A percentile compares a stretch with the other conserved stretches of the same genome.
Evolutionary conservation across 2,797 vertebrate species (phyloP).

Genomic region (Peromyscus melanophrys): DNA sequence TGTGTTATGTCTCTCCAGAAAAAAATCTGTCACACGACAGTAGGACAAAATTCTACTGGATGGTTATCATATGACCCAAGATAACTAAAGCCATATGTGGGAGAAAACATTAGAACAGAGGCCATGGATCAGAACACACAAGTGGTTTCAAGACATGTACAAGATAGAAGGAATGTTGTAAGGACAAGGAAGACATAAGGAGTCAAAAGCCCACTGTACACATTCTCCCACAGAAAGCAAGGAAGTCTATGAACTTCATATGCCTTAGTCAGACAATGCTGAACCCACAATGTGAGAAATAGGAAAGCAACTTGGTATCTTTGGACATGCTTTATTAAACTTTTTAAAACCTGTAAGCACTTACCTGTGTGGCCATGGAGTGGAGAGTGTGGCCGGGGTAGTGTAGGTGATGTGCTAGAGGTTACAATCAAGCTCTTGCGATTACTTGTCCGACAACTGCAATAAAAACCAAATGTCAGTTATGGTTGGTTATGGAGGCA

Average conservation of each 20-base stretch:
- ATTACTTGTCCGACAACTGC: constrained; percentile 98
- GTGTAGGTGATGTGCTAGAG: constrained; percentile 97
- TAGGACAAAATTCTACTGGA: constrained; percentile 44
- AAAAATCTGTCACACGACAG: neutral
- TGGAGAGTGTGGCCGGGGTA: constrained; percentile 97
- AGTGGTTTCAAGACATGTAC: neutral
- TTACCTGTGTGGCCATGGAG: constrained; percentile 97
- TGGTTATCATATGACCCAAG: neutral
- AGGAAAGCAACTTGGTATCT: constrained; percentile 14
- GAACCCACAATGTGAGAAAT: constrained; percentile 15
- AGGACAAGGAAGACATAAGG: constrained; percentile 55
- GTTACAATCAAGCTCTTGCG: constrained; percentile 98
- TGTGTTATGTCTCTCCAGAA: neutral
- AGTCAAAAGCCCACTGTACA: constrained; percentile 59
- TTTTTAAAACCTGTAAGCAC: constrained; percentile 63
- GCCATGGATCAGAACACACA: neutral
- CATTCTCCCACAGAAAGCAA: constrained; percentile 54
- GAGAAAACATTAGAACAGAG: constrained; percentile 8
- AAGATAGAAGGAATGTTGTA: constrained; percentile 43
- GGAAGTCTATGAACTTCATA: constrained; percentile 14
- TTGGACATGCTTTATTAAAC: neutral
- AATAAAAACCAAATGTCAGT: constrained; percentile 79
- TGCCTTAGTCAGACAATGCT: neutral
- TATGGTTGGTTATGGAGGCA: constrained; percentile 6
- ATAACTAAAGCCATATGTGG: neutral